Conservation (phyloP, 2,113 vertebrate species). For the Podilymbus podiceps region DNA sequence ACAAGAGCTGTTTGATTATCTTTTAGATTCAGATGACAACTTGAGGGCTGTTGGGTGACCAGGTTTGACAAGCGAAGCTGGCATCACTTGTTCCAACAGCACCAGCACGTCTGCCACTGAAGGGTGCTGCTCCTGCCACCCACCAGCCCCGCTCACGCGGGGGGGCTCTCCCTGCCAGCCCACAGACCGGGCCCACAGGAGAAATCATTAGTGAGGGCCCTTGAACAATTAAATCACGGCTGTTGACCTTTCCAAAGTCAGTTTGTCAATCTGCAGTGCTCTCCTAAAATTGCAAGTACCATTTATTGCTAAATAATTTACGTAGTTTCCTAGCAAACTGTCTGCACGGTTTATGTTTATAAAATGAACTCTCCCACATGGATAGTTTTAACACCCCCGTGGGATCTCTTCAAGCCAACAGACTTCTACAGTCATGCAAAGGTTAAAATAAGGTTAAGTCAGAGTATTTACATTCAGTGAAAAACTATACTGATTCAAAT, state of each 20-base stretch:
- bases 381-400: background rate
- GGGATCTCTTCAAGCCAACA: background rate
- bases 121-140: background rate
- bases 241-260: slow-evolving; percentile 6
- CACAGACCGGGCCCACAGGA: accelerated
- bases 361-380: background rate
- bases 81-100: background rate
- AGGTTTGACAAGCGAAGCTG: background rate
- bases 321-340: background rate
- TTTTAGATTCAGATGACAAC: background rate
- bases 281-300: background rate
- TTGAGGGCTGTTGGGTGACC: background rate
- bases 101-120: accelerated
- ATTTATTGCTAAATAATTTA: background rate
- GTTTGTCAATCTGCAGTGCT: background rate
- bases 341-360: background rate
- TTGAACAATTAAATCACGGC: background rate
- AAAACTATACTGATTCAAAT: background rate
- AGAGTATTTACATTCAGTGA: background rate
- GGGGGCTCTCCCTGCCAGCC: background rate
- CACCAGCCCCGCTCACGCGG: accelerated
- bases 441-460: slow-evolving; percentile 30
- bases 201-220: background rate
- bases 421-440: background rate
- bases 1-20: background rate